A percentile compares a stretch with the other conserved stretches of the same genome.
phyloP scores from a whole-genome alignment of 2,888 invertebrate genomes.

The Melanostoma scalare region DNA sequence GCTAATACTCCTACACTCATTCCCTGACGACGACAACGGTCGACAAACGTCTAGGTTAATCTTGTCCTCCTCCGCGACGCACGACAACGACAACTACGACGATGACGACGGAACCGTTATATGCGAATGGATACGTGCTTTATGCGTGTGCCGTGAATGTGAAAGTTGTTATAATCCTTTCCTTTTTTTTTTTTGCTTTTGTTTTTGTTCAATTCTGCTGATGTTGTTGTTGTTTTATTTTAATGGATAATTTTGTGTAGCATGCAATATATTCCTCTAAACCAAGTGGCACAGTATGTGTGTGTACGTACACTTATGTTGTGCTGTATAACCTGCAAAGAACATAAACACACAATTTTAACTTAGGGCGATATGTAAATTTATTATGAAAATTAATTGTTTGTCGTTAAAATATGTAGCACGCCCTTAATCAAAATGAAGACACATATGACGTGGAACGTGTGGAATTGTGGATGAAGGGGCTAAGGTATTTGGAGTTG shows the following conservation, averaged over 20 bases:
- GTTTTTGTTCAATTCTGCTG: too few species aligned
- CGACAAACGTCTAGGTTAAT: slow-evolving; percentile 47
- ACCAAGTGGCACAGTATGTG: not conserved
- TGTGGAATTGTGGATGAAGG: slow-evolving; percentile 10
- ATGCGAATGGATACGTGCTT: slow-evolving; percentile 44
- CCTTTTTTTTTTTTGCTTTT: not conserved
- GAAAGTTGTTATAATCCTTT: slow-evolving; percentile 52
- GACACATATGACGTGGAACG: slow-evolving; percentile 10
- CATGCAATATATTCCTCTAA: slow-evolving; percentile 43
- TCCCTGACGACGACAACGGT: slow-evolving; percentile 35
- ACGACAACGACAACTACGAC: slow-evolving; percentile 2
- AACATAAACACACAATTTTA: slow-evolving; percentile 38
- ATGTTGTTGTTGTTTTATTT: not conserved
- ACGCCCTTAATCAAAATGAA: slow-evolving; percentile 64
- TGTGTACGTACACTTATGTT: not conserved
- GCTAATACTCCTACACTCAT: slow-evolving; percentile 42
- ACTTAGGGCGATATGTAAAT: slow-evolving; percentile 57
- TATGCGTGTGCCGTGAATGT: slow-evolving; percentile 53
- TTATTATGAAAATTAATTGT: slow-evolving; percentile 71
- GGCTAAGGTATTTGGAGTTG: not conserved
- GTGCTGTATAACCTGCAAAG: slow-evolving; percentile 53
- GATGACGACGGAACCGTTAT: slow-evolving; percentile 20
- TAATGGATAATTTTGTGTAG: slow-evolving; percentile 61
- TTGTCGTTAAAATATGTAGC: slow-evolving; percentile 71
- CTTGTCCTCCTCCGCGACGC: slow-evolving; percentile 39